Percentiles rank a stretch among this genome's conserved stretches.
These are phyloP conservation scores for Phymanthus crucifer DNA, from an alignment of 92 coral and sea anemone genomes.

Conservation along the genomic window DNA sequence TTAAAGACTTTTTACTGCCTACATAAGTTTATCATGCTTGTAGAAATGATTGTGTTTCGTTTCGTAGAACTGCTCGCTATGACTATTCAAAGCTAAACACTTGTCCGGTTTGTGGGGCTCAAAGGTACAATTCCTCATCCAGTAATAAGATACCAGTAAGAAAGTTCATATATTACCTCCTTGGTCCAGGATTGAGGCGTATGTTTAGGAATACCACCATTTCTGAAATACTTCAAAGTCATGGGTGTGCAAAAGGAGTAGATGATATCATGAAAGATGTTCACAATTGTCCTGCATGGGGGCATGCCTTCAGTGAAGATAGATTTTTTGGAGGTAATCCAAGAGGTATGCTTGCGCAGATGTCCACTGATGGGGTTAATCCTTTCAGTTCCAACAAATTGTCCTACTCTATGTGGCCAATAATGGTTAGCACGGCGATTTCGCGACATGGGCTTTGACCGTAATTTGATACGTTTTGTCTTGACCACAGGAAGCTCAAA, in stretches of 20 bases:
- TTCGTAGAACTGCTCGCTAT: conserved; percentile 30
- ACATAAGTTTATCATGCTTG: conserved; percentile 26
- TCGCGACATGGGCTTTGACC: background rate
- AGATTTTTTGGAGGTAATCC: conserved; percentile 37
- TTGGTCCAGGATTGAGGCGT: conserved; percentile 43
- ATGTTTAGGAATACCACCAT: conserved; percentile 35
- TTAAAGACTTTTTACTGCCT: conserved; percentile 39
- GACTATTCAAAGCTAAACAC: conserved; percentile 39
- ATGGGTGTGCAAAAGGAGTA: background rate
- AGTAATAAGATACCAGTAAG: conserved; percentile 11
- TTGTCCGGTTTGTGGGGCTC: conserved; percentile 37
- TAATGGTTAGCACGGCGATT: conserved; percentile 32
- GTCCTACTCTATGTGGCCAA: conserved; percentile 54
- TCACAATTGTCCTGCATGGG: conserved; percentile 41
- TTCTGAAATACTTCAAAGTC: conserved; percentile 11
- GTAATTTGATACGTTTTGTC: conserved; percentile 6
- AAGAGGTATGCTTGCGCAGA: conserved; percentile 24
- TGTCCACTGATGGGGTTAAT: conserved; percentile 48
- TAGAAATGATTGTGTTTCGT: conserved; percentile 33
- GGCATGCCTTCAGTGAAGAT: background rate
- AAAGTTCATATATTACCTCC: conserved; percentile 41
- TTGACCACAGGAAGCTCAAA: conserved; percentile 4
- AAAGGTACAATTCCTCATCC: conserved; percentile 7
- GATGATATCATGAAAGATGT: conserved; percentile 5
- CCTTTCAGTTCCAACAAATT: conserved; percentile 30